Conservation (phyloP, 2,113 vertebrate genomes). For the Sterrhoptilus dennistouni region DNA sequence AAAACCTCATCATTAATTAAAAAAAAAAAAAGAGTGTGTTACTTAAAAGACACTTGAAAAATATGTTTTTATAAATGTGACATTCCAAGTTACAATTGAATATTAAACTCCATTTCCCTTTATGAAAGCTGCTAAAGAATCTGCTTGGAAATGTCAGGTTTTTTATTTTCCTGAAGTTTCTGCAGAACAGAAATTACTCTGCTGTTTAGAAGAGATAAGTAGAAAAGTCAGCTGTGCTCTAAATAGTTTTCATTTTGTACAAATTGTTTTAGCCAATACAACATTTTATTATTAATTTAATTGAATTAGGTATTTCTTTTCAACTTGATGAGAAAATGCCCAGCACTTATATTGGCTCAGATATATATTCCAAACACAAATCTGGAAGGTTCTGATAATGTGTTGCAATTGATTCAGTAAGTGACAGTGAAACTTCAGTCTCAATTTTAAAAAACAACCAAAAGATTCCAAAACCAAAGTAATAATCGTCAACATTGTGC, state of each 20-base stretch:
- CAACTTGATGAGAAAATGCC: background rate
- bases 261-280: background rate
- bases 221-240: background rate
- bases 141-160: background rate
- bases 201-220: background rate
- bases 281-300: slow-evolving; percentile 10
- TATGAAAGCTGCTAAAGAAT: background rate
- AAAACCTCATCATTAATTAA: background rate
- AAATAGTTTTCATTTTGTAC: background rate
- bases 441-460: background rate
- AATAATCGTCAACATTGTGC: background rate
- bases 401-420: slow-evolving; percentile 9
- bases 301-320: background rate
- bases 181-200: slow-evolving; percentile 5
- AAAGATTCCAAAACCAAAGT: background rate
- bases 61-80: background rate
- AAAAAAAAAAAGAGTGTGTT: background rate
- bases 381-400: background rate
- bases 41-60: background rate
- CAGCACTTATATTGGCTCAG: background rate
- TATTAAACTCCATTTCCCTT: background rate
- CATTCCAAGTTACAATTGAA: background rate
- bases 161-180: background rate
- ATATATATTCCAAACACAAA: background rate
- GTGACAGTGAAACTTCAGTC: background rate